A percentile compares a stretch with the other conserved stretches of the same genome.
Evolutionary conservation across 2,888 invertebrate genomes (phyloP).

Genomic region (Tanytarsus gracilentus): DNA sequence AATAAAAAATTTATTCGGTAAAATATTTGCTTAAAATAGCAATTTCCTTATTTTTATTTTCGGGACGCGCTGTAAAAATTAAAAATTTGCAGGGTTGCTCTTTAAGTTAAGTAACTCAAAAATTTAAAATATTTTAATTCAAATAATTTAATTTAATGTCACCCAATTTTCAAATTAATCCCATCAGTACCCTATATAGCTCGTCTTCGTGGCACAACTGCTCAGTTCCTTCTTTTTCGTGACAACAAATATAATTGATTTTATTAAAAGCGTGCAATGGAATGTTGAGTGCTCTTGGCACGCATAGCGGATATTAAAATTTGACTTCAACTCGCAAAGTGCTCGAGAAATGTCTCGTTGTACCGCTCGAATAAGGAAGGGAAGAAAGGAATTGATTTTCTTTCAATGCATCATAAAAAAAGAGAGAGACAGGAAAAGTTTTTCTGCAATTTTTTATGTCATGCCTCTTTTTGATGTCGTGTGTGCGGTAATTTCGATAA

Average conservation of each 20-base stretch:
- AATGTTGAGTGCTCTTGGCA: constrained; percentile 3
- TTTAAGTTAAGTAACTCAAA: too few relatives aligned
- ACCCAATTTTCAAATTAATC: neutral
- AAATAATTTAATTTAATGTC: neutral
- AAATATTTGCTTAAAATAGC: too few relatives aligned
- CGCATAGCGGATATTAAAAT: constrained; percentile 28
- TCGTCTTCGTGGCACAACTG: too few relatives aligned
- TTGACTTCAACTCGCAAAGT: constrained; percentile 6
- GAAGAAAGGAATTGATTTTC: constrained; percentile 28
- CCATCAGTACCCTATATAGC: too few relatives aligned
- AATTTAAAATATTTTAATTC: too few relatives aligned
- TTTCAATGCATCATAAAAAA: constrained; percentile 13
- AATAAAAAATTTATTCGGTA: too few relatives aligned
- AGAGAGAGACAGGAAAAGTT: constrained; percentile 1
- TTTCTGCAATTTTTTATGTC: constrained; percentile 9
- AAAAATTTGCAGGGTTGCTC: too few relatives aligned
- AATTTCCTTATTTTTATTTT: too few relatives aligned
- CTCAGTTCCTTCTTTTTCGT: neutral
- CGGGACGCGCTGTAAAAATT: too few relatives aligned
- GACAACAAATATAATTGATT: constrained; percentile 21
- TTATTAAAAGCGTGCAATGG: constrained; percentile 23
- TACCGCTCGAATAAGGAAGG: neutral
- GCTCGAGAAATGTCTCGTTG: constrained; percentile 19
- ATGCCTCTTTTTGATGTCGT: constrained; percentile 20
- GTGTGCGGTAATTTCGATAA: neutral